Evolutionary conservation across 2,888 invertebrate species (phyloP).

Genomic region (Dasysyrphus albostriatus): DNA sequence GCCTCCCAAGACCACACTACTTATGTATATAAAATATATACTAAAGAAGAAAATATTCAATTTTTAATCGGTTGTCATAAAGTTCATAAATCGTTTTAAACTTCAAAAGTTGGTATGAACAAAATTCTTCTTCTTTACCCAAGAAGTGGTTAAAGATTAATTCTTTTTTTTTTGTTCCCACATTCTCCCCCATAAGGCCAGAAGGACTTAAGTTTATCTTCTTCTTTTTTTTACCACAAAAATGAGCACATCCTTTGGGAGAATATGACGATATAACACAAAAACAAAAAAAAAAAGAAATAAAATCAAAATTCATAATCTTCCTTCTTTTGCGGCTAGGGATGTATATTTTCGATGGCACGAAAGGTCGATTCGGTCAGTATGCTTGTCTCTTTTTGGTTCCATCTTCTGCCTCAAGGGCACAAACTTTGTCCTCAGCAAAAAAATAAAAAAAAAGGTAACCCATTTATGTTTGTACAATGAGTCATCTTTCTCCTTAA

Average conservation of each 20-base stretch:
- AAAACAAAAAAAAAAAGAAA: not conserved
- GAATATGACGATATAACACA: not conserved
- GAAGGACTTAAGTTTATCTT: not conserved
- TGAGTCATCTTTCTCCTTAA: not conserved
- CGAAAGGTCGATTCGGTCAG: conserved; percentile 21
- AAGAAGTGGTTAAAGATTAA: conserved; percentile 9
- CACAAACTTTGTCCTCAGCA: conserved; percentile 19
- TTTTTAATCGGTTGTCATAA: conserved; percentile 36
- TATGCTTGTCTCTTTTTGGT: conserved; percentile 10
- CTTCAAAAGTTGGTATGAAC: conserved; percentile 1
- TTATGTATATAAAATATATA: too few relatives aligned
- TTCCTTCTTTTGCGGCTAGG: not conserved
- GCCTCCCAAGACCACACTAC: too few relatives aligned
- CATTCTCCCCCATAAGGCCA: not conserved
- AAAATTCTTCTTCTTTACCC: not conserved
- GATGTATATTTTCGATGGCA: not conserved
- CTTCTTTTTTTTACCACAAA: conserved; percentile 11
- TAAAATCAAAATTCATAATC: conserved; percentile 32
- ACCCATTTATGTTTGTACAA: not conserved
- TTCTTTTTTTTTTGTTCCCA: conserved; percentile 1
- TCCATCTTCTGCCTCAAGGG: conserved; percentile 1
- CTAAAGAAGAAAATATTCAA: conserved; percentile 1
- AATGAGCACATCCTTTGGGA: conserved; percentile 33
- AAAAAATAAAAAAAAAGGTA: not conserved
- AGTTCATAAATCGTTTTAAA: conserved; percentile 33